Evolutionary conservation across 2,888 invertebrate species (phyloP), one percentile per base, ranked within the genome.

Genomic region (Tetropium fuscum): DNA sequence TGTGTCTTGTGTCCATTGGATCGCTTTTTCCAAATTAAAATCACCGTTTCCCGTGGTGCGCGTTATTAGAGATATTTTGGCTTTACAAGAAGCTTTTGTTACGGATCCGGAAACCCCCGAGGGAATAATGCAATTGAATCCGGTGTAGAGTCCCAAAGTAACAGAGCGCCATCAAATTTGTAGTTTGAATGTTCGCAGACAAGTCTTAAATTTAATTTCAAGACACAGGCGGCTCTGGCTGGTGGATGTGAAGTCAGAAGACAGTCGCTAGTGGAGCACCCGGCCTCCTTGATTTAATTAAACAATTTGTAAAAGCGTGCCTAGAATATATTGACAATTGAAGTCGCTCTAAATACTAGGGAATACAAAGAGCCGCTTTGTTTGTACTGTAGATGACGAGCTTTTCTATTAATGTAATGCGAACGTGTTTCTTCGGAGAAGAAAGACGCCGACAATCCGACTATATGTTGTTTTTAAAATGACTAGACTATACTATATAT

Each of bases 291-390:
- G 75, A 80, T 80, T 80, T 79, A 80, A 80, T 80, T 80, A 80
- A 80, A 79, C 78, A 80, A 80, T 80, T 80, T 80, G 80, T 78
- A 77, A 79, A 80, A 79, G 79, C 80, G 80, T 80, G 80, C 76
- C 74, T 73, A 59, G 80, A 79, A 80, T 80, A 77, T 77, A 78
- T 77, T 71, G 77, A 74, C 77, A 74, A 76, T 74, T 74, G 73
- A 70, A 74, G 73, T 71, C 70, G 70, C 55, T 53, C 70, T 68
- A 69, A 73, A 72, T 73, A 70, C 65, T 40, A 51, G 64, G 53
- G 60, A 68, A 62, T 51, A 58, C 58, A 60, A 64, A 68, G 60
- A 56, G 34, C 51, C 53, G 53, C 22, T 56, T 41, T 64, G 58
- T 63, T 63, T 63, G 58, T 58, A 32, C 32, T 34, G 40, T 36